These are phyloP conservation scores for Oceanodroma leucorhoa DNA, from an alignment of 2,797 vertebrate genomes.

Conservation along the genomic window DNA sequence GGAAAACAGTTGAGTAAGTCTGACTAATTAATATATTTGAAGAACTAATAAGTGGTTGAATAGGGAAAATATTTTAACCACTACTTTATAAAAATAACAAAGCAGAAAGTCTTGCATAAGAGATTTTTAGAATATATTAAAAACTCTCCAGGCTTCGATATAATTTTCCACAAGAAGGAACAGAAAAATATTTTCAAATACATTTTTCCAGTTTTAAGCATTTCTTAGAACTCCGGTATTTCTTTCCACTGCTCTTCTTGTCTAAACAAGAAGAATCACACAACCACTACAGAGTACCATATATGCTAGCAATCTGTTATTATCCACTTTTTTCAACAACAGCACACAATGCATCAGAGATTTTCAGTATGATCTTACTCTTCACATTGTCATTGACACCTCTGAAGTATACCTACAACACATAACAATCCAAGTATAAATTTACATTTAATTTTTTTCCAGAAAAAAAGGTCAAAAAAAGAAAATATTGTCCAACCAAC, in stretches of 20 bases:
- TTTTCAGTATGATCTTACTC: neutral
- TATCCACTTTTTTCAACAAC: neutral
- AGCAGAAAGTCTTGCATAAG: neutral
- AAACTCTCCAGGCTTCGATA: neutral
- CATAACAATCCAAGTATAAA: neutral
- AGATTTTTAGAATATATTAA: neutral
- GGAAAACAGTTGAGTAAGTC: neutral
- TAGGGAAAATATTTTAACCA: neutral
- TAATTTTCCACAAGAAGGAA: neutral
- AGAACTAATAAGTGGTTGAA: neutral
- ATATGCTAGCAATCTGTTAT: neutral
- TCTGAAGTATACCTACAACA: neutral
- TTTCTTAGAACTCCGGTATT: neutral
- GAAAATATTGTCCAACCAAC: neutral
- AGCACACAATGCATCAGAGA: neutral
- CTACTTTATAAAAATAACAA: neutral
- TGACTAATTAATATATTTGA: neutral
- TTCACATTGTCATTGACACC: neutral
- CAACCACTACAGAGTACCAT: neutral
- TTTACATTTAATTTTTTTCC: neutral
- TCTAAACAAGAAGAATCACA: neutral
- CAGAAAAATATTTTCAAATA: constrained; percentile 4
- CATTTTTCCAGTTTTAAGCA: neutral
- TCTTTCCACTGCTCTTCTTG: neutral
- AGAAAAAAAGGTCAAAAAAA: neutral